Evolutionary conservation across 2,113 vertebrate species (phyloP).

Genomic region (Paedocypris sp.): DNA sequence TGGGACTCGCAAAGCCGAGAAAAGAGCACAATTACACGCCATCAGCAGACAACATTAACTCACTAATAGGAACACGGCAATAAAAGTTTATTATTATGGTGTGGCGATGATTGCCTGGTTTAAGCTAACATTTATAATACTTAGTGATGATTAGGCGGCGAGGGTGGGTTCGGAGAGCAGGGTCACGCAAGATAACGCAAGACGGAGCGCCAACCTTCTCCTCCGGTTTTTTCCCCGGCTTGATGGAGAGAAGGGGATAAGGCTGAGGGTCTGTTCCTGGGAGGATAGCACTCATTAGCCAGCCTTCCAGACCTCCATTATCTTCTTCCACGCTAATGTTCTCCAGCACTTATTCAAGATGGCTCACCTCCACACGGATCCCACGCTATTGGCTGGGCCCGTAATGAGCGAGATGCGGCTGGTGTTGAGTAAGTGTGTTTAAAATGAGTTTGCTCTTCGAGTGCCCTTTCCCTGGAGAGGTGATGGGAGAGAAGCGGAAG

Average conservation of each 20-base stretch:
- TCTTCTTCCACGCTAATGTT: slow-evolving; percentile 75
- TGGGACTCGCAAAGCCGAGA: slow-evolving; percentile 62
- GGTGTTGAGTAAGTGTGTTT: background rate
- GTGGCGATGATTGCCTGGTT: slow-evolving; percentile 74
- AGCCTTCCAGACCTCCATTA: slow-evolving; percentile 70
- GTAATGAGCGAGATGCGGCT: slow-evolving; percentile 35
- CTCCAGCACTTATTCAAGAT: slow-evolving; percentile 64
- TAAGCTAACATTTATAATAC: slow-evolving; percentile 87
- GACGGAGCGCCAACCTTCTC: background rate
- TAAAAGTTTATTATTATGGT: slow-evolving; percentile 77
- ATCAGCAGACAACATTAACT: slow-evolving; percentile 89
- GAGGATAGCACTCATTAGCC: slow-evolving; percentile 63
- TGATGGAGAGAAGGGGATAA: slow-evolving; percentile 16
- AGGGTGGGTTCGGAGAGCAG: slow-evolving; percentile 51
- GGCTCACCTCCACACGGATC: slow-evolving; percentile 69
- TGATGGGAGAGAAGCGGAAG: background rate
- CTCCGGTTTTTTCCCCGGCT: slow-evolving; percentile 5
- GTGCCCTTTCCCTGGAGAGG: slow-evolving; percentile 5
- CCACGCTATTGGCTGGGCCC: slow-evolving; percentile 71
- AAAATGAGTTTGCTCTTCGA: slow-evolving; percentile 10
- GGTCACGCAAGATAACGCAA: background rate
- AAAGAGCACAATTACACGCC: slow-evolving; percentile 71
- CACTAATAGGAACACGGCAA: slow-evolving; percentile 72
- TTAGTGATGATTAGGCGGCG: slow-evolving; percentile 76
- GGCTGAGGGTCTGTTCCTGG: slow-evolving; percentile 40